These are phyloP conservation scores for Listrodromus nycthemerus DNA, from an alignment of 2,888 invertebrate species.

Conservation along the genomic window DNA sequence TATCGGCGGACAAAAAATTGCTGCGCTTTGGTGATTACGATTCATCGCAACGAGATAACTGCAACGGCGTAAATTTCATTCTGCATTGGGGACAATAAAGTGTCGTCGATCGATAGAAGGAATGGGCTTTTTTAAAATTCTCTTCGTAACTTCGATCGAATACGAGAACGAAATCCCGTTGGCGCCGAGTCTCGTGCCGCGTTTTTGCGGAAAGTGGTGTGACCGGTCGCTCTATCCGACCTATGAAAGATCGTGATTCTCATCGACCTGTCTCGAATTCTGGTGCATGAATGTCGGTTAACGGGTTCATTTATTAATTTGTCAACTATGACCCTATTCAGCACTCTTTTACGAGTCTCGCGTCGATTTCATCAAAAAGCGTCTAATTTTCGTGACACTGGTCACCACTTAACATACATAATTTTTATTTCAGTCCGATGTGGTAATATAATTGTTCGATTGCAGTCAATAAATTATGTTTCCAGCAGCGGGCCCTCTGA, in stretches of 20 bases:
- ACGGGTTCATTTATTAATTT: constrained; percentile 50
- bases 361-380: neutral
- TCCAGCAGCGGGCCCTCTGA: too few relatives aligned
- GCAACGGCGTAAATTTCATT: neutral
- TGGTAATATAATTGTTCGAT: too few relatives aligned
- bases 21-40: constrained; percentile 25
- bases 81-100: neutral
- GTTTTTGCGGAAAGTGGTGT: constrained; percentile 6
- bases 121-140: neutral
- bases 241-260: constrained; percentile 26
- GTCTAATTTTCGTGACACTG: neutral
- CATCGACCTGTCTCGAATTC: constrained; percentile 34
- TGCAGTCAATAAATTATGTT: too few relatives aligned
- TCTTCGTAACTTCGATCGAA: constrained; percentile 4
- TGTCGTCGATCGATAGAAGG: too few relatives aligned
- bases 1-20: constrained; percentile 47
- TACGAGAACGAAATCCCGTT: neutral
- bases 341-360: neutral
- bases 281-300: constrained; percentile 63
- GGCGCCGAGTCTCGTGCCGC: constrained; percentile 3
- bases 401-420: neutral
- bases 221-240: constrained; percentile 34
- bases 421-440: neutral
- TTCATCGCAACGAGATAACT: constrained; percentile 26
- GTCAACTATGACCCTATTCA: constrained; percentile 57